A percentile compares a stretch with the other conserved stretches of the same genome.
Evolutionary conservation across 35 echinoderm and acorn worm genomes (phyloP).

Genomic region (Patiria miniata): DNA sequence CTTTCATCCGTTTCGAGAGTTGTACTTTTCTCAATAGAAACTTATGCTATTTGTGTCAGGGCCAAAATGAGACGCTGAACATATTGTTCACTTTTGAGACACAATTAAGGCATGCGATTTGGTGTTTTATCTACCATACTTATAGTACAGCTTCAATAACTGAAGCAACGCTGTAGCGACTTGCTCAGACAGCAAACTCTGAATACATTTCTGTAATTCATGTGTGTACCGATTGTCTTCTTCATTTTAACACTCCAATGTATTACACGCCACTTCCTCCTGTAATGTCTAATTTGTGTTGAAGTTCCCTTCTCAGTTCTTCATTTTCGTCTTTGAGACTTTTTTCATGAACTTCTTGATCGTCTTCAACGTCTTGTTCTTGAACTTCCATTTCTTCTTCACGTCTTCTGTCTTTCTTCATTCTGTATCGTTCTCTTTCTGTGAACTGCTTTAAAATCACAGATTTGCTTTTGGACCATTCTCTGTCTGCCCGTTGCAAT

Average conservation of each 20-base stretch:
- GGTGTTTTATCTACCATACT: conserved; percentile 37
- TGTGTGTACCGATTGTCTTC: conserved; percentile 12
- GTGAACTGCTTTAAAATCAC: conserved; percentile 18
- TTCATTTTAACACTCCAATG: conserved; percentile 49
- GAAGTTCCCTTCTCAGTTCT: conserved; percentile 26
- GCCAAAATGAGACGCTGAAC: conserved; percentile 31
- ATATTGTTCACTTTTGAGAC: conserved; percentile 30
- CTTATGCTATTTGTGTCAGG: conserved; percentile 36
- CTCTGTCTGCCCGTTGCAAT: background rate
- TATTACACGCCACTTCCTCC: conserved; percentile 22
- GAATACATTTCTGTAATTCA: conserved; percentile 21
- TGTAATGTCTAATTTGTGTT: conserved; percentile 28
- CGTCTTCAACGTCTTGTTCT: background rate
- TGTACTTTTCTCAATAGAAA: background rate
- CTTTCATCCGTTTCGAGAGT: conserved; percentile 58
- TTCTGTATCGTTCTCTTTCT: conserved; percentile 16
- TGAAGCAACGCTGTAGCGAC: conserved; percentile 33
- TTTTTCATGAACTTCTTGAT: background rate
- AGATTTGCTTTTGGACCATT: background rate
- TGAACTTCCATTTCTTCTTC: background rate
- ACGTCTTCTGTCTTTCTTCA: background rate
- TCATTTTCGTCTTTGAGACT: conserved; percentile 31
- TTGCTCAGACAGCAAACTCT: conserved; percentile 35
- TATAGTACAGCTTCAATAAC: conserved; percentile 36
- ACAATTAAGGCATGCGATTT: conserved; percentile 29